Percentiles rank a stretch among this genome's conserved stretches.
Evolutionary conservation across 2,888 invertebrate genomes (phyloP).

Genomic region (Anoplius nigerrimus): DNA sequence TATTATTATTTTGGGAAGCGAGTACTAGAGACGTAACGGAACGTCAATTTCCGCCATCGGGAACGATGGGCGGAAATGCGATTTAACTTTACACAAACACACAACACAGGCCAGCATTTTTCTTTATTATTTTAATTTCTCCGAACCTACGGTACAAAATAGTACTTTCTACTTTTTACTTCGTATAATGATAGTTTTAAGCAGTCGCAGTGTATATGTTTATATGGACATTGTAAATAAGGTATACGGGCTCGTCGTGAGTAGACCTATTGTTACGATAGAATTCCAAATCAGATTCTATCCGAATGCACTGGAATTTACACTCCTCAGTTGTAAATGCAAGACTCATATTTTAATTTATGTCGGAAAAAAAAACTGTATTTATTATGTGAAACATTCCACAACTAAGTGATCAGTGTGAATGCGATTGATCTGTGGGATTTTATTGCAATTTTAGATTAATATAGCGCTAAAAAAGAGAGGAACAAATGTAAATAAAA

Average conservation of each 20-base stretch:
- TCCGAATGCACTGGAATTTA: slow-evolving; percentile 40
- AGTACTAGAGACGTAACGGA: too few species aligned
- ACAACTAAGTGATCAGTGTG: slow-evolving; percentile 47
- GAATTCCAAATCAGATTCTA: slow-evolving; percentile 34
- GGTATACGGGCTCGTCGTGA: slow-evolving; percentile 62
- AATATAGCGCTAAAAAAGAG: slow-evolving; percentile 48
- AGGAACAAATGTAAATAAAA: slow-evolving; percentile 60
- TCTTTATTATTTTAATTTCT: slow-evolving; percentile 37
- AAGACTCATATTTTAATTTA: slow-evolving; percentile 55
- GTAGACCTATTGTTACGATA: slow-evolving; percentile 47
- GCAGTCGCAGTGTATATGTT: slow-evolving; percentile 63
- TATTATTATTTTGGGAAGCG: slow-evolving; percentile 42
- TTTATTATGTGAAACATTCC: slow-evolving; percentile 60
- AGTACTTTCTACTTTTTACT: slow-evolving; percentile 62
- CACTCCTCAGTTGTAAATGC: slow-evolving; percentile 51
- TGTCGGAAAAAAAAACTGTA: slow-evolving; percentile 50
- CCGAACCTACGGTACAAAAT: slow-evolving; percentile 67
- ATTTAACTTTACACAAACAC: slow-evolving; percentile 40
- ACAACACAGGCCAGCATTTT: slow-evolving; percentile 59
- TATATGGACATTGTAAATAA: slow-evolving; percentile 69
- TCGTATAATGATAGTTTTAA: slow-evolving; percentile 54
- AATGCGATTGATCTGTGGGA: slow-evolving; percentile 54
- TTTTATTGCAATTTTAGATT: slow-evolving; percentile 60
- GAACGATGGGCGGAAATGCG: slow-evolving; percentile 28
- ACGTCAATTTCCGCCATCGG: slow-evolving; percentile 2